Evolutionary conservation across 2,797 vertebrate genomes (phyloP).

Genomic region (Erithacus rubecula): DNA sequence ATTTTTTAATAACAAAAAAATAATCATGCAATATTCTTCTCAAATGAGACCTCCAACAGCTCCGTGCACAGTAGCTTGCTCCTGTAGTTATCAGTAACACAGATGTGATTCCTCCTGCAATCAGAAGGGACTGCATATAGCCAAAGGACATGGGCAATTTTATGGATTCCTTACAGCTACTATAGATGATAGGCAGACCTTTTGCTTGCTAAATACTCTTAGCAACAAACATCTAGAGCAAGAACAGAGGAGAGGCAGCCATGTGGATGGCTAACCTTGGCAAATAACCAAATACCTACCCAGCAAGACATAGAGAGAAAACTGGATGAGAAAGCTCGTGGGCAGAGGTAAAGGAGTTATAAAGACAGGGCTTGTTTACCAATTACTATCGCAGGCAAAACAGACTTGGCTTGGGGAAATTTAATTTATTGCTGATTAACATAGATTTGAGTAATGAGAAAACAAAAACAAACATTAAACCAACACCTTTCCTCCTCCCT

Average conservation of each 20-base stretch:
- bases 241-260: not conserved
- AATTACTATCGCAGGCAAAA: not conserved
- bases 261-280: not conserved
- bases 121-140: not conserved
- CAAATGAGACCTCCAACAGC: not conserved
- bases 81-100: not conserved
- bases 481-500: not conserved
- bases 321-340: not conserved
- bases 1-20: not conserved
- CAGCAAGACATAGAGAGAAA: not conserved
- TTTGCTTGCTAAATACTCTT: not conserved
- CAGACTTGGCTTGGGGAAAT: not conserved
- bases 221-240: not conserved
- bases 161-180: not conserved
- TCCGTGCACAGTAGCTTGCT: not conserved
- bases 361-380: not conserved
- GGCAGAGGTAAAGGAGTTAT: not conserved
- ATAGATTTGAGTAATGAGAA: constrained; percentile 13
- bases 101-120: not conserved
- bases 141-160: not conserved
- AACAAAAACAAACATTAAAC: constrained; percentile 4
- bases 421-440: constrained; percentile 10
- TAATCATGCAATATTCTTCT: not conserved
- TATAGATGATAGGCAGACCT: not conserved
- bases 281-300: not conserved